phyloP scores from a whole-genome alignment of 2,113 vertebrate species.

The Oophaga pumilio region DNA sequence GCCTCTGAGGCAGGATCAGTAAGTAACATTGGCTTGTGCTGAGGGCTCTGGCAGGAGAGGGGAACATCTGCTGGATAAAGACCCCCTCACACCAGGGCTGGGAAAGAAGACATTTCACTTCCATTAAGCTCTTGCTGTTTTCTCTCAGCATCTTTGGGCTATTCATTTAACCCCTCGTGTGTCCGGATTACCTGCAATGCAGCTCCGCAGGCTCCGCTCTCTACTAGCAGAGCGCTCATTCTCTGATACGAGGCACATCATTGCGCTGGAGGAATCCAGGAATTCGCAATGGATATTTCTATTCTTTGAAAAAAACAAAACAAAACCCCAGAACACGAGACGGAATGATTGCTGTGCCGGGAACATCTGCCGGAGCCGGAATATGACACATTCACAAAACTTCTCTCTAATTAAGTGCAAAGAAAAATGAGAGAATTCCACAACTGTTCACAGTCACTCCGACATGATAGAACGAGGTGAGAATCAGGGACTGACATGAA shows the following conservation, averaged over 20 bases:
- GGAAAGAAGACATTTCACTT: constrained; percentile 24
- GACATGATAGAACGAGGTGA: not conserved
- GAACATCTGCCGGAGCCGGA: constrained; percentile 24
- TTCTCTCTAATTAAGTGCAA: not conserved
- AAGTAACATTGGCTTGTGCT: constrained; percentile 27
- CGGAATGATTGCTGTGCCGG: not conserved
- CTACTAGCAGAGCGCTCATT: not conserved
- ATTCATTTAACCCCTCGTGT: constrained; percentile 34
- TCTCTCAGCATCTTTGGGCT: not conserved
- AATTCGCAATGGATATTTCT: not conserved
- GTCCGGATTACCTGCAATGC: constrained; percentile 34
- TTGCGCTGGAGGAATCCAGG: not conserved
- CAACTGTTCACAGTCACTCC: not conserved
- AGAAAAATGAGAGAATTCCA: not conserved
- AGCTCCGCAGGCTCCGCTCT: not conserved
- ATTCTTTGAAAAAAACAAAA: not conserved
- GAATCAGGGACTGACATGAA: too few species aligned
- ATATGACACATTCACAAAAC: not conserved
- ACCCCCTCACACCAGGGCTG: not conserved
- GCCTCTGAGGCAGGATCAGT: constrained; percentile 21
- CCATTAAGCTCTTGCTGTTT: constrained; percentile 39
- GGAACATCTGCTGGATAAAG: constrained; percentile 47
- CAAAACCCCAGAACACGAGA: not conserved
- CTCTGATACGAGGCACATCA: not conserved
- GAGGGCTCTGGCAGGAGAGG: not conserved